These are phyloP conservation scores for Araneus ventricosus DNA, from an alignment of 1,140 invertebrate genomes.

Conservation along the genomic window DNA sequence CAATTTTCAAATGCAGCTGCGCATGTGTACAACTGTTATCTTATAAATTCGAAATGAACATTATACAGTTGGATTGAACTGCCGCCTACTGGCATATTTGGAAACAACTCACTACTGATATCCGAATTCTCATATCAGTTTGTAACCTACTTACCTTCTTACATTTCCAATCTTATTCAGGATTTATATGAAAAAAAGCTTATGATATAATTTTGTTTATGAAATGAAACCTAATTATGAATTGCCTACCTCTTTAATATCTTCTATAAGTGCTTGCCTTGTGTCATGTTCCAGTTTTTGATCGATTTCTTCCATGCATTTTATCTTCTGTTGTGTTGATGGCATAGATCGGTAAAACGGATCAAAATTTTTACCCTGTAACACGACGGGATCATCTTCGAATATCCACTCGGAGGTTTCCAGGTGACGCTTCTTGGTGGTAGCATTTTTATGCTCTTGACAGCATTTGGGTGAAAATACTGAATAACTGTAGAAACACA, in stretches of 20 bases:
- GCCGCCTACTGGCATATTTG: too few species aligned
- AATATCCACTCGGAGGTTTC: conserved; percentile 60
- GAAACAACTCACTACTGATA: too few species aligned
- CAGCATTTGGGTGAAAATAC: background rate
- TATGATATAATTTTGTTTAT: too few species aligned
- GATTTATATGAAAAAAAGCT: too few species aligned
- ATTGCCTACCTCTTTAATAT: background rate
- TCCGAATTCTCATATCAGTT: too few species aligned
- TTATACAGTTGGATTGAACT: too few species aligned
- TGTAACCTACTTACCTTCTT: too few species aligned
- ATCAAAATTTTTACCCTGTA: background rate
- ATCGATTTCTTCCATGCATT: background rate
- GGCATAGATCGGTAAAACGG: background rate
- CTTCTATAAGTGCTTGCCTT: background rate
- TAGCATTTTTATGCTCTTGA: background rate
- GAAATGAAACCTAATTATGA: background rate
- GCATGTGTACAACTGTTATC: too few species aligned
- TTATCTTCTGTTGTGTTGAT: background rate
- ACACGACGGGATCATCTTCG: background rate
- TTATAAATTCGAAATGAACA: too few species aligned
- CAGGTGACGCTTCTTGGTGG: background rate
- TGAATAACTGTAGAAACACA: background rate
- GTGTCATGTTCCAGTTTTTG: conserved; percentile 14
- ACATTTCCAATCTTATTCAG: too few species aligned
- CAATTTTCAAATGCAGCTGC: too few species aligned